Evolutionary conservation across 2,888 invertebrate species (phyloP).

Genomic region (Tiliacea aurago): DNA sequence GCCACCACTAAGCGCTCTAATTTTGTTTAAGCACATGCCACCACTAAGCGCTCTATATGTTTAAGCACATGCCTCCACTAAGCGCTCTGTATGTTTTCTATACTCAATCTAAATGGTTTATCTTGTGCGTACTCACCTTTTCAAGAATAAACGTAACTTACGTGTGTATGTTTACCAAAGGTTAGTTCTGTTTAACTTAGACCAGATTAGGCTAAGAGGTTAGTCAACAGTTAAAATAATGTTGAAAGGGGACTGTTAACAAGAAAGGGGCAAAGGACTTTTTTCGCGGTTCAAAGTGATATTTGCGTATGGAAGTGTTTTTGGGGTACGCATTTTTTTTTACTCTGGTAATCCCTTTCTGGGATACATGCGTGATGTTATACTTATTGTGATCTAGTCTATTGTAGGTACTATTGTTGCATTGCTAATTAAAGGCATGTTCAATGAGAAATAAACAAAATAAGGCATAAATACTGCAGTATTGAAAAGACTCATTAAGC

Average conservation of each 20-base stretch:
- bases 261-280: slow-evolving; percentile 13
- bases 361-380: too few species aligned
- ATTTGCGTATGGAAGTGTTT: slow-evolving; percentile 2
- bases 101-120: not conserved
- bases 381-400: not conserved
- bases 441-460: not conserved
- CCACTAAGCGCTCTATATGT: too few species aligned
- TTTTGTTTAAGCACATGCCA: too few species aligned
- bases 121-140: not conserved
- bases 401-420: not conserved
- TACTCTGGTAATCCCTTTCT: not conserved
- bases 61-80: too few species aligned
- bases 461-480: not conserved
- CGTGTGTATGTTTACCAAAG: slow-evolving; percentile 26
- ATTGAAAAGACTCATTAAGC: not conserved
- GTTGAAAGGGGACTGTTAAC: slow-evolving; percentile 30
- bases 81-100: not conserved
- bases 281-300: not conserved
- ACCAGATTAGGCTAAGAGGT: slow-evolving; percentile 42
- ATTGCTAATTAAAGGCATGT: not conserved
- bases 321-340: not conserved
- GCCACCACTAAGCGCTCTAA: too few species aligned
- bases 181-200: slow-evolving; percentile 46
- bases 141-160: slow-evolving; percentile 28
- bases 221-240: slow-evolving; percentile 31